Base-by-base conservation (phyloP, 1,140 invertebrate genomes). In the Rhynchophorus ferrugineus region DNA sequence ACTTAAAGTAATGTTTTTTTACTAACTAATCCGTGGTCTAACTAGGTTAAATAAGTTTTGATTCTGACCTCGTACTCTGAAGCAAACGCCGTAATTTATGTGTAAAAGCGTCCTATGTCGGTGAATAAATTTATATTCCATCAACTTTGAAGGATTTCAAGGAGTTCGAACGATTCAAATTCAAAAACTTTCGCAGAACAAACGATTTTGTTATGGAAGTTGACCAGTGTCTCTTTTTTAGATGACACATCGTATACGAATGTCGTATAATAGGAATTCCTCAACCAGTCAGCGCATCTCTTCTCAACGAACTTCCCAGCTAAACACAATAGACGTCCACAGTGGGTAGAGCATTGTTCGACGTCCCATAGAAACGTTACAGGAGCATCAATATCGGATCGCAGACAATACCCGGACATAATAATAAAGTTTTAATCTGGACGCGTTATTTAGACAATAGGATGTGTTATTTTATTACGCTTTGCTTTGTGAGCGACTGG, bases 371-470 rank as follows among this genome's bases (percentile, higher is more conserved):
- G 38, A 41, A 41, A 41, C 38, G 18, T 41, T 41, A 41, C 38
- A 41, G 17, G 16, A 41, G 38, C 38, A 41, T 41, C 38, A 18
- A 41, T 41, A 41, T 41, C 38, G 38, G 38, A 41, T 41, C 38
- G 38, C 38, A 41, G 38, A 41, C 38, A 41, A 41, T 41, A 41
- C 38, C 38, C 38, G 38, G 38, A 41, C 38, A 41, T 41, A 41
- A 41, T 41, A 41, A 41, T 41, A 41, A 41, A 41, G 38, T 41
- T 41, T 41, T 41, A 41, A 41, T 41, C 38, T 41, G 38, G 38
- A 41, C 38, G 38, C 17, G 38, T 41, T 41, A 37, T 37, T 41
- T 41, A 41, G 38, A 41, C 38, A 41, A 41, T 41, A 18, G 38
- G 17, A 41, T 41, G 38, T 41, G 38, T 41, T 41, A 41, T 41